Conservation (phyloP, 2,797 vertebrate genomes). For the Pseudotriccus pelzelni region DNA sequence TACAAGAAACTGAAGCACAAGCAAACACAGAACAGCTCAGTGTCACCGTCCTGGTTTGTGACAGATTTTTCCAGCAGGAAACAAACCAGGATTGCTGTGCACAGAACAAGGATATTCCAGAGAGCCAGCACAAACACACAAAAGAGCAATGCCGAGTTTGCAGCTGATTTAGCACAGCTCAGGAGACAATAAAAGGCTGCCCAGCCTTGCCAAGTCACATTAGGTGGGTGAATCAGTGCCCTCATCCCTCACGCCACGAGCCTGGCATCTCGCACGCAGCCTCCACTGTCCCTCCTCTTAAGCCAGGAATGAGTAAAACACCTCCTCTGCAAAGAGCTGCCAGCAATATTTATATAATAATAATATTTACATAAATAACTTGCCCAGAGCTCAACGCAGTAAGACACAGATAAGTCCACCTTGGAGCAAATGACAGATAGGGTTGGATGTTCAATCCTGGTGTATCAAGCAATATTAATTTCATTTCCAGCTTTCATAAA, state of each 20-base stretch:
- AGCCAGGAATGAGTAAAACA: not conserved
- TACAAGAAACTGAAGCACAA: not conserved
- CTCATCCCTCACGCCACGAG: not conserved
- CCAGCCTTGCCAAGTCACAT: conserved; percentile 2
- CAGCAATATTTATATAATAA: not conserved
- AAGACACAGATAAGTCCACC: not conserved
- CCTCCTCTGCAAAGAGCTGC: not conserved
- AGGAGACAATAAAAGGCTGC: not conserved
- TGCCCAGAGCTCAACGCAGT: not conserved
- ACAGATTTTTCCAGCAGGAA: not conserved
- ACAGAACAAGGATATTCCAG: not conserved
- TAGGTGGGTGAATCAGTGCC: conserved; percentile 19
- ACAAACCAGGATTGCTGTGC: not conserved
- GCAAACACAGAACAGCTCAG: not conserved
- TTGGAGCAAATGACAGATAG: not conserved
- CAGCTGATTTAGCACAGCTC: conserved; percentile 49
- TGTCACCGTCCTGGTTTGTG: not conserved
- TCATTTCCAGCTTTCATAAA: not conserved
- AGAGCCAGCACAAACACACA: not conserved
- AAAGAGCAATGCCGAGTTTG: conserved; percentile 2
- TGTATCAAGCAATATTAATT: not conserved
- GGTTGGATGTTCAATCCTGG: not conserved
- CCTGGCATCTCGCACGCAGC: not conserved
- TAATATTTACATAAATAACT: not conserved
- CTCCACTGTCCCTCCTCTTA: not conserved